These are phyloP conservation scores for Thaumatotibia leucotreta DNA, from an alignment of 1,140 invertebrate species.

Conservation along the genomic window DNA sequence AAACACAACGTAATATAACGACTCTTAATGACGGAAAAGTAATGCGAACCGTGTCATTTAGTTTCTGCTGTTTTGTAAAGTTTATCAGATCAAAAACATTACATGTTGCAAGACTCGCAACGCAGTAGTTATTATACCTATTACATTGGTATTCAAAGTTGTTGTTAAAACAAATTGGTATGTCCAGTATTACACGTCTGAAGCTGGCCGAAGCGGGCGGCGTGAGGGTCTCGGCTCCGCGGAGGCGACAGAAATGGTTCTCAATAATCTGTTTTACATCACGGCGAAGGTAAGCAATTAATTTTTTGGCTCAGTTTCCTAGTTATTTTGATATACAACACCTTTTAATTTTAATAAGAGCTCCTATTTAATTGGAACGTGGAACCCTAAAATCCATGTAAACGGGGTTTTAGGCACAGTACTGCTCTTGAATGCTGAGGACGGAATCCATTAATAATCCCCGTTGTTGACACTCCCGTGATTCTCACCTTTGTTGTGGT, in stretches of 20 bases:
- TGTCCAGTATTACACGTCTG: slow-evolving; percentile 83
- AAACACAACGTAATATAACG: too few relatives aligned
- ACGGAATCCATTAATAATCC: slow-evolving; percentile 4
- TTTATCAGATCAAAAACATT: too few relatives aligned
- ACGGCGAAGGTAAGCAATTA: slow-evolving; percentile 89
- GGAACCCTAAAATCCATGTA: slow-evolving; percentile 2
- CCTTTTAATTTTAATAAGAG: background rate
- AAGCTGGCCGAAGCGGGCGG: slow-evolving; percentile 80
- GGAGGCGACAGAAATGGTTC: slow-evolving; percentile 99
- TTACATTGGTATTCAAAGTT: too few relatives aligned
- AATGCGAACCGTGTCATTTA: too few relatives aligned
- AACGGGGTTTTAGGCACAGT: background rate
- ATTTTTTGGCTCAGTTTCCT: background rate
- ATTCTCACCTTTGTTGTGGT: slow-evolving; percentile 1
- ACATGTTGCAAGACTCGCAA: too few relatives aligned
- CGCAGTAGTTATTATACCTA: too few relatives aligned
- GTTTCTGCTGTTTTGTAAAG: too few relatives aligned
- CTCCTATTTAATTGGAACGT: background rate
- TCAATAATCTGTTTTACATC: slow-evolving; percentile 99
- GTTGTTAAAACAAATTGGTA: background rate
- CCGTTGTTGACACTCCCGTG: background rate
- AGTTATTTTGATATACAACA: background rate
- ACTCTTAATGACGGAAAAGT: too few relatives aligned
- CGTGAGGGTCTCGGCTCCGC: slow-evolving; percentile 97
- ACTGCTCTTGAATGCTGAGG: background rate